Base-by-base conservation (phyloP, 2,888 invertebrate species). In the Rhingia campestris region DNA sequence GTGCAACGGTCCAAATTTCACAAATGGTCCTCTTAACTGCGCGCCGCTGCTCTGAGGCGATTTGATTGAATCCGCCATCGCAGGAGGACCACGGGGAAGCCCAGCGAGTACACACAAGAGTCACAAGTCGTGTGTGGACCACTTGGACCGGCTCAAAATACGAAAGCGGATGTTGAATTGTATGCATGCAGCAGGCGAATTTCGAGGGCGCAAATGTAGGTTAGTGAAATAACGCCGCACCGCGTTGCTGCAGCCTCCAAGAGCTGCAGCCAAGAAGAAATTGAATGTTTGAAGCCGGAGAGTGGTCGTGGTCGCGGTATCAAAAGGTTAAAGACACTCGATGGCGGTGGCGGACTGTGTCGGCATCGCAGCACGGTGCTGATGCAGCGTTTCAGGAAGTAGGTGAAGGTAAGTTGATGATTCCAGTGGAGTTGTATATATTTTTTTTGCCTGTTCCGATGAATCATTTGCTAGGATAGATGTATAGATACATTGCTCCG, bases 401-500 rank as follows among this genome's bases (percentile, higher is more conserved):
- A 87, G 87, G 86, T 87, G 87, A 87, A 87, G 87, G 87, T 86
- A 87, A 86, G 86, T 85, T 85, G 81, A 81, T 84, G 86, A 76
- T 86, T 77, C 69, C 77, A 69, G 75, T 75, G 73, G 67, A 72
- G 67, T 63, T 69, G 72, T 72, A 73, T 67, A 73, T 77, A 14
- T 73, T 58, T 64, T 73, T 47, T 64, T 49, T 61, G 66, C 67
- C 22, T 22, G 22, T 22, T 22, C 3, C 51, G 73, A 77, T 82
- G 77, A 82, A 77, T 82, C 77, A 73, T 82, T 73, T 35, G 56
- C 47, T 32, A 51, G 72, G 63, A 77, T 77, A 64, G 59, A 49
- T 22, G 22, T 22, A 22, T 22, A 22, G 22, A 63, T 51, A 70
- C 70, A 72, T 72, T 76, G 66, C 66, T 63, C 33, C 30, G 45